These are phyloP conservation scores for Loriculus beryllinus DNA, from an alignment of 2,797 vertebrate species.

Conservation along the genomic window DNA sequence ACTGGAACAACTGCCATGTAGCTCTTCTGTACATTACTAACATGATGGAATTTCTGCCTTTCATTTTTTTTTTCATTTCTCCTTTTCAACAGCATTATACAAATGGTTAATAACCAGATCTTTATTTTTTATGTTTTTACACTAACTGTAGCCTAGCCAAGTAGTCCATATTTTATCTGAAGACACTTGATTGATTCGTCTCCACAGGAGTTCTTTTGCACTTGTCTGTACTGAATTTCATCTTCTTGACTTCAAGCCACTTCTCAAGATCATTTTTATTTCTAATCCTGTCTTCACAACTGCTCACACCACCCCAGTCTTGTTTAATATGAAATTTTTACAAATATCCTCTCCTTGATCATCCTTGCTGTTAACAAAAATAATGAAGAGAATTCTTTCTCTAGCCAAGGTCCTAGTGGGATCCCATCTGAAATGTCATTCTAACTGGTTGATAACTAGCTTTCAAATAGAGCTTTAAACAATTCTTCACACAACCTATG, in stretches of 20 bases:
- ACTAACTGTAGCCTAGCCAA: background rate
- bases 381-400: background rate
- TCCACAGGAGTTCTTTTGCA: background rate
- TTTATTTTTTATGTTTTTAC: background rate
- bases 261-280: constrained; percentile 4
- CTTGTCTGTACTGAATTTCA: background rate
- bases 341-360: background rate
- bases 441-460: background rate
- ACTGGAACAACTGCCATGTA: background rate
- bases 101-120: background rate
- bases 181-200: background rate
- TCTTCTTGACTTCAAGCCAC: background rate
- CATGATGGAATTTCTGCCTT: background rate
- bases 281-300: background rate
- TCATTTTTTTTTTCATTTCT: background rate
- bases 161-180: background rate
- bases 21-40: background rate
- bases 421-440: background rate
- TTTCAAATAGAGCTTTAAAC: background rate
- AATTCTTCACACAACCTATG: background rate
- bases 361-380: background rate
- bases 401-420: background rate
- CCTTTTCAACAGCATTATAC: background rate
- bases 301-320: background rate
- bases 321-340: background rate